phyloP scores from a whole-genome alignment of 2,888 invertebrate species.

The Eilema caniola region DNA sequence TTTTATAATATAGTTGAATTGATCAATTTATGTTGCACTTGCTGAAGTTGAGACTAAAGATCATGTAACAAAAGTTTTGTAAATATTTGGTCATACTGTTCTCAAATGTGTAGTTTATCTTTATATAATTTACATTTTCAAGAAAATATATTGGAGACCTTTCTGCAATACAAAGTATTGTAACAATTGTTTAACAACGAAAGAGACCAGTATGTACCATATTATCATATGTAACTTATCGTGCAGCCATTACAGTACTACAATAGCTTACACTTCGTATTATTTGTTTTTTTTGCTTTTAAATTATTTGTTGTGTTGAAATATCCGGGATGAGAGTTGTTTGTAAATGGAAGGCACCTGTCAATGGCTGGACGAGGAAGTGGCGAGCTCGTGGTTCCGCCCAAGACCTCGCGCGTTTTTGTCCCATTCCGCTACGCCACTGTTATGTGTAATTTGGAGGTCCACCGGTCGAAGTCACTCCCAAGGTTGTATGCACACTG shows the following conservation, averaged over 20 bases:
- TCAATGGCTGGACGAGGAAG: slow-evolving; percentile 71
- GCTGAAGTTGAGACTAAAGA: slow-evolving; percentile 37
- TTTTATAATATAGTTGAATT: background rate
- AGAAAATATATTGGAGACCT: no score
- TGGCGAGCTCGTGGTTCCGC: slow-evolving; percentile 55
- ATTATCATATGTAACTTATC: slow-evolving; percentile 54
- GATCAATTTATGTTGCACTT: slow-evolving; percentile 23
- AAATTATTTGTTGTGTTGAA: slow-evolving; percentile 16
- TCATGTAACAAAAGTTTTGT: slow-evolving; percentile 27
- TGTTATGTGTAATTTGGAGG: slow-evolving; percentile 87
- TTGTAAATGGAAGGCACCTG: slow-evolving; percentile 19
- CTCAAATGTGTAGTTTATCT: no score
- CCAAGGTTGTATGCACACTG: slow-evolving; percentile 66
- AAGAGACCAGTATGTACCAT: slow-evolving; percentile 51
- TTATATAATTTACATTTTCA: slow-evolving; percentile 13
- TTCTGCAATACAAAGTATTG: background rate
- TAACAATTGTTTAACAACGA: slow-evolving; percentile 28
- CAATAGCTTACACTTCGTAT: background rate
- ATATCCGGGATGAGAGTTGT: slow-evolving; percentile 10
- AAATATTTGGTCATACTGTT: slow-evolving; percentile 43
- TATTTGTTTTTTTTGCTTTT: slow-evolving; percentile 32
- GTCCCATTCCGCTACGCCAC: slow-evolving; percentile 76
- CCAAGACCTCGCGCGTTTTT: slow-evolving; percentile 73
- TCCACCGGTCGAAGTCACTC: slow-evolving; percentile 78
- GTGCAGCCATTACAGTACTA: slow-evolving; percentile 54